A percentile compares a stretch with the other conserved stretches of the same genome.
phyloP scores from a whole-genome alignment of 1,140 invertebrate species.

The Papilio helenus region DNA sequence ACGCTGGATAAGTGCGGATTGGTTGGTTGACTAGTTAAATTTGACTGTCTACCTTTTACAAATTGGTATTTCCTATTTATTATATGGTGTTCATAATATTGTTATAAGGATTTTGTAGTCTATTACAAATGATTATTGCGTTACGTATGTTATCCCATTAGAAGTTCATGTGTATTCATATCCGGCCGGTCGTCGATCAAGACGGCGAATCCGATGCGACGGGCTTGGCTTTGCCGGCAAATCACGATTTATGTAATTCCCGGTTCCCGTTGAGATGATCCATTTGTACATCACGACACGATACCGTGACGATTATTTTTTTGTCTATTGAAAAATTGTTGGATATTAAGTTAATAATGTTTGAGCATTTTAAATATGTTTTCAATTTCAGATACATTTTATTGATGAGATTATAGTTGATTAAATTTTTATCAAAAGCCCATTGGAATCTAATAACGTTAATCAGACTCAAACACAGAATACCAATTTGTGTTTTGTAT shows the following conservation, averaged over 20 bases:
- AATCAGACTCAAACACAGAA: too few species aligned
- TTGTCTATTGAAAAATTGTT: neutral
- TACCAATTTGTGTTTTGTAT: too few species aligned
- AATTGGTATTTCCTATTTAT: too few species aligned
- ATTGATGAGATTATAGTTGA: too few species aligned
- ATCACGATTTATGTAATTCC: slow-evolving; percentile 39
- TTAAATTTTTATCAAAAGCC: too few species aligned
- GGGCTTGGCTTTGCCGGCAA: slow-evolving; percentile 35
- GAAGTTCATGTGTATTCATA: slow-evolving; percentile 34
- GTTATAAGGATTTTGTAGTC: neutral
- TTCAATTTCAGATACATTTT: too few species aligned
- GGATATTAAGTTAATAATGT: neutral
- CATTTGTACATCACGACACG: neutral
- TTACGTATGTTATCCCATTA: slow-evolving; percentile 24
- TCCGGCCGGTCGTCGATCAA: slow-evolving; percentile 34
- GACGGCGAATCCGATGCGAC: slow-evolving; percentile 32
- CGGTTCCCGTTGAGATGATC: slow-evolving; percentile 7
- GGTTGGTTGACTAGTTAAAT: too few species aligned
- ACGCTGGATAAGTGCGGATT: too few species aligned
- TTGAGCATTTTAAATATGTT: too few species aligned
- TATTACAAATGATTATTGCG: slow-evolving; percentile 9
- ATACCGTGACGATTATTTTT: neutral
- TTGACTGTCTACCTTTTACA: too few species aligned
- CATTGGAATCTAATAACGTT: too few species aligned
- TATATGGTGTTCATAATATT: too few species aligned